These are phyloP conservation scores for Drosophila formosana DNA, from an alignment of 2,888 invertebrate genomes.

Conservation along the genomic window DNA sequence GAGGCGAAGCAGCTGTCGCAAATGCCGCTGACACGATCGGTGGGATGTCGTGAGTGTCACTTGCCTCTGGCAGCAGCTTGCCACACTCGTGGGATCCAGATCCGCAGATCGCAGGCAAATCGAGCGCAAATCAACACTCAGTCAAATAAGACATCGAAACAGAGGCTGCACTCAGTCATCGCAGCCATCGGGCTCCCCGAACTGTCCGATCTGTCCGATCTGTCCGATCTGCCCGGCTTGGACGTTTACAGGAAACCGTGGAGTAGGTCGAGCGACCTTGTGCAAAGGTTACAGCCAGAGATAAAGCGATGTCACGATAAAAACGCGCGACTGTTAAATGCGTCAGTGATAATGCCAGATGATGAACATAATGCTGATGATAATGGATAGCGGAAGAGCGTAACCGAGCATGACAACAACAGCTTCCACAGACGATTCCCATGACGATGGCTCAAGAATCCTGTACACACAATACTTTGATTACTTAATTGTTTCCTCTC, in stretches of 20 bases:
- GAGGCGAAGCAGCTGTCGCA: conserved; percentile 19
- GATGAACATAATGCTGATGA: conserved; percentile 16
- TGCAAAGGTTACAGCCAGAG: conserved; percentile 47
- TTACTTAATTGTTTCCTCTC: conserved; percentile 19
- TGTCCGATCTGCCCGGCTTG: neutral
- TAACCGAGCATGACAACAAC: conserved; percentile 34
- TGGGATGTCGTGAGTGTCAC: conserved; percentile 55
- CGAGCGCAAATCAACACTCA: conserved; percentile 42
- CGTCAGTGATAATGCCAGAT: conserved; percentile 56
- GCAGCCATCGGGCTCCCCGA: neutral
- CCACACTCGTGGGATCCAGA: conserved; percentile 48
- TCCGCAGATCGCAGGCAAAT: conserved; percentile 17
- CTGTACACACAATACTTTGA: conserved; percentile 11
- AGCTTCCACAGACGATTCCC: conserved; percentile 38
- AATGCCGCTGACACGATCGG: conserved; percentile 65
- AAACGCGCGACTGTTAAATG: conserved; percentile 35
- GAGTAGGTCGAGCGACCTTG: conserved; percentile 50
- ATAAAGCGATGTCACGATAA: conserved; percentile 36
- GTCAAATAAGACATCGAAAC: conserved; percentile 43
- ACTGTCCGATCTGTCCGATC: neutral
- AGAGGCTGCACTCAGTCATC: neutral
- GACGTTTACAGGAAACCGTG: conserved; percentile 23
- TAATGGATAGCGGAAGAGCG: conserved; percentile 54
- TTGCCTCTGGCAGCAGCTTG: conserved; percentile 24
- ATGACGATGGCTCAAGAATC: conserved; percentile 38